phyloP scores from a whole-genome alignment of 2,797 vertebrate species.

The Tadarida brasiliensis region DNA sequence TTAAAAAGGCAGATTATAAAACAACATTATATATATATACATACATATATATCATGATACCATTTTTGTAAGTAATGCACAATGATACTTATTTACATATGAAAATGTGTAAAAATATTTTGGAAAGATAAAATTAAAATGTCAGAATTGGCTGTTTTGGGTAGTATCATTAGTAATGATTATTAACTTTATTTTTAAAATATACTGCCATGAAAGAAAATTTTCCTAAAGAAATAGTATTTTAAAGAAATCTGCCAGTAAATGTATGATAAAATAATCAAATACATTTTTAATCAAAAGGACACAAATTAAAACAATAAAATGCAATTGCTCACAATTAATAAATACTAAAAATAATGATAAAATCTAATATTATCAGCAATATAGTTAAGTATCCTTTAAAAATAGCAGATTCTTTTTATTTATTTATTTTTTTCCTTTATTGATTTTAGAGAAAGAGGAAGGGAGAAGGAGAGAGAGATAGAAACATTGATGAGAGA shows the following conservation, averaged over 20 bases:
- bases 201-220: not conserved
- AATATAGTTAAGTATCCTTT: not conserved
- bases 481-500: too few relatives aligned
- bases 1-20: not conserved
- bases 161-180: not conserved
- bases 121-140: not conserved
- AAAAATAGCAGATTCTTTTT: too few relatives aligned
- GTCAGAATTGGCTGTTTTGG: not conserved
- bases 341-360: not conserved
- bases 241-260: not conserved
- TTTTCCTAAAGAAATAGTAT: not conserved
- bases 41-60: not conserved
- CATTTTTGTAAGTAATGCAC: not conserved
- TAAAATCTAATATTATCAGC: not conserved
- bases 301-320: not conserved
- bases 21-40: not conserved
- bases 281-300: slow-evolving; percentile 10
- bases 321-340: not conserved
- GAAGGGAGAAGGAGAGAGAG: too few relatives aligned
- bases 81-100: not conserved
- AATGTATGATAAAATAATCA: not conserved
- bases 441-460: too few relatives aligned
- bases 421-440: too few relatives aligned
- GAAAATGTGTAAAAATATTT: not conserved
- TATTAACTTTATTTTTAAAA: slow-evolving; percentile 13